Conservation (phyloP, 37 sponge, comb jelly and placozoan species). For the Beroe forskalii region DNA sequence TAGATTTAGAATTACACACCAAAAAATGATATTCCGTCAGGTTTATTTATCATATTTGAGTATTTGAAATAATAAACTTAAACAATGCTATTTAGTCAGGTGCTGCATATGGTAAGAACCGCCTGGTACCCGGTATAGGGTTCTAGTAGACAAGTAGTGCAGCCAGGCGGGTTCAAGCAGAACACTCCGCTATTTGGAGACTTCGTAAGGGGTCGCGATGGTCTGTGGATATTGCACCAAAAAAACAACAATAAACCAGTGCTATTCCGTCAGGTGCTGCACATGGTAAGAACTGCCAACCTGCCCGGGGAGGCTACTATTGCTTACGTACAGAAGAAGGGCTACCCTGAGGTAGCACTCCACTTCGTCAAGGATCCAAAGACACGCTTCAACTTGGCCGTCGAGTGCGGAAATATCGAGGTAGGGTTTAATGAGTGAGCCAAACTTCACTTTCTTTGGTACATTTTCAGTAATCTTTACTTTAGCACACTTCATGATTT, state of each 20-base stretch:
- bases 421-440: slow-evolving; percentile 64
- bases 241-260: background rate
- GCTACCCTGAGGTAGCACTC: slow-evolving; percentile 97
- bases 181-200: no score
- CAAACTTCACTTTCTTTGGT: background rate
- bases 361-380: slow-evolving; percentile 98
- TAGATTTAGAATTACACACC: no score
- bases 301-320: slow-evolving; percentile 95
- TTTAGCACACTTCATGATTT: background rate
- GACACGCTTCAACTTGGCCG: slow-evolving; percentile 86
- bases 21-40: no score
- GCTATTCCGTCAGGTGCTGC: slow-evolving; percentile 81
- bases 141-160: slow-evolving; percentile 90
- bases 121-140: slow-evolving; percentile 91
- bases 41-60: no score
- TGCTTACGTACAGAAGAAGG: slow-evolving; percentile 95
- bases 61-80: background rate
- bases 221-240: background rate
- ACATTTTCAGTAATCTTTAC: background rate
- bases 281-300: slow-evolving; percentile 92
- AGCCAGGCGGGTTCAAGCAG: no score
- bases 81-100: slow-evolving; percentile 69
- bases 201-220: no score
- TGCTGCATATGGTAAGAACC: slow-evolving; percentile 92
- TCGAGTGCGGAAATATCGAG: slow-evolving; percentile 98